These are phyloP conservation scores for Pipistrellus nathusii DNA, from an alignment of 2,797 vertebrate species.

Conservation along the genomic window DNA sequence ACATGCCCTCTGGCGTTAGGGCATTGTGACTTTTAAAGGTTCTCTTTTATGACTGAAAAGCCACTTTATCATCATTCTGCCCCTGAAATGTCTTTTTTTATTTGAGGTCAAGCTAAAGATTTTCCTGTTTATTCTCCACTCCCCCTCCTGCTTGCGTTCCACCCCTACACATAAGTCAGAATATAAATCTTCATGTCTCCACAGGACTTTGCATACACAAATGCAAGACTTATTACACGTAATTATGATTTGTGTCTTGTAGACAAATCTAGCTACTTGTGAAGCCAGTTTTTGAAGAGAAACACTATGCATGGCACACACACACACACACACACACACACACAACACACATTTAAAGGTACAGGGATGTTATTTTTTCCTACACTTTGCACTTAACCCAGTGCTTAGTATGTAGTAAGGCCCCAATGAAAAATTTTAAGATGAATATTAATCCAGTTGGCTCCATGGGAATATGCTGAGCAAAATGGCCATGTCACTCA, in stretches of 20 bases:
- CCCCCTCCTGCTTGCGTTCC: background rate
- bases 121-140: background rate
- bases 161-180: background rate
- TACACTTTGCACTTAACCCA: background rate
- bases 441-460: background rate
- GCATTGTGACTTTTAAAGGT: background rate
- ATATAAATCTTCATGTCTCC: background rate
- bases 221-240: background rate
- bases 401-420: background rate
- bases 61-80: background rate
- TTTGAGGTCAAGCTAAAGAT: background rate
- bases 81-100: background rate
- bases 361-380: background rate
- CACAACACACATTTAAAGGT: background rate
- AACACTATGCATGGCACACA: background rate
- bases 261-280: background rate
- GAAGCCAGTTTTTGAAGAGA: background rate
- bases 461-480: background rate
- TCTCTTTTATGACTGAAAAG: background rate
- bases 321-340: rapidly evolving
- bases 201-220: background rate
- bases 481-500: background rate
- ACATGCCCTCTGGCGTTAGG: background rate
- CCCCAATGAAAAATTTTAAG: background rate
- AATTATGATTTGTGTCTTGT: background rate